A percentile compares a stretch with the other conserved stretches of the same genome.
Conservation (phyloP, 2,113 vertebrate genomes). For the Hippocampus mohnikei region DNA sequence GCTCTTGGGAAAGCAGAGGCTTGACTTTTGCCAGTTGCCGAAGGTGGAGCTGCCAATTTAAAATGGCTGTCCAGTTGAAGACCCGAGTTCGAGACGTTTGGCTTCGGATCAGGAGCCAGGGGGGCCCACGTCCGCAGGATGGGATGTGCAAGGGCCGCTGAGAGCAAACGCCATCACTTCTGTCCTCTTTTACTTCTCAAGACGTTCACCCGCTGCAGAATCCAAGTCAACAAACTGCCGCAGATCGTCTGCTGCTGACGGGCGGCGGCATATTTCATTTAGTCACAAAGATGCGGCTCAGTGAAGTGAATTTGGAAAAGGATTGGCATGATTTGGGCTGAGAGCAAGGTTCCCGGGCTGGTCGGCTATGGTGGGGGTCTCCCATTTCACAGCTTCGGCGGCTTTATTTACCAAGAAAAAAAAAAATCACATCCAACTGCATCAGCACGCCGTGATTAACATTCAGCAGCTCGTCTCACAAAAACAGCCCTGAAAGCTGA, state of each 20-base stretch:
- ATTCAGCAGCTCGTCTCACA: neutral
- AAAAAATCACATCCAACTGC: constrained; percentile 37
- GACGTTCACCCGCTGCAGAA: neutral
- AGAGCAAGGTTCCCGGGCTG: neutral
- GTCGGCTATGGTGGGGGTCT: constrained; percentile 6
- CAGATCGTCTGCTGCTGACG: neutral
- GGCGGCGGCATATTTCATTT: neutral
- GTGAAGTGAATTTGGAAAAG: neutral
- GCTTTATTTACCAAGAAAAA: constrained; percentile 24
- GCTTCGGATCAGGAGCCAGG: no score
- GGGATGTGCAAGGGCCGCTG: no score
- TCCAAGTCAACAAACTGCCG: neutral
- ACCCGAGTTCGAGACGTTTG: no score
- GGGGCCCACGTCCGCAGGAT: no score
- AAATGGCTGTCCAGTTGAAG: no score
- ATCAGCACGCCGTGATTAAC: constrained; percentile 29
- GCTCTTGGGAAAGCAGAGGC: no score
- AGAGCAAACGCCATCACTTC: no score
- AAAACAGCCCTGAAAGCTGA: neutral
- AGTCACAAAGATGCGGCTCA: neutral
- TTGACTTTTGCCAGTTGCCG: no score
- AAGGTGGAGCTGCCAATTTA: no score
- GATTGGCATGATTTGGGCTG: neutral
- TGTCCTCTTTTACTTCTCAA: neutral
- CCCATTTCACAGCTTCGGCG: constrained; percentile 29